Conservation (phyloP, 1,140 invertebrate species). For the Bombyx mandarina region DNA sequence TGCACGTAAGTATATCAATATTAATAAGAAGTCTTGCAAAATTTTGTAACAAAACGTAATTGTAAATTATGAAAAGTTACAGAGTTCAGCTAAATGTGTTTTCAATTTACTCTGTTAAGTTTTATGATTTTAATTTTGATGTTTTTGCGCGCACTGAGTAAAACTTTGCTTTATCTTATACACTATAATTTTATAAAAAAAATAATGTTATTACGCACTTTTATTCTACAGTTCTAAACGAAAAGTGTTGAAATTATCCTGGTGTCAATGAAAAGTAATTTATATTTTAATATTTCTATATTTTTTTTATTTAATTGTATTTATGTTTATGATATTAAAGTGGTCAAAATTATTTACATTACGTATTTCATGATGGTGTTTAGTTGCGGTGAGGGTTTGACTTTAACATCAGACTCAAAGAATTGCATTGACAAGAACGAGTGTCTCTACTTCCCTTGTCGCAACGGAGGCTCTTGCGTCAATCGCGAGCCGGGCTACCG, state of each 20-base stretch:
- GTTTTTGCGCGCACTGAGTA: constrained; percentile 49
- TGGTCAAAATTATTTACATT: constrained; percentile 13
- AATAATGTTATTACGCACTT: constrained; percentile 4
- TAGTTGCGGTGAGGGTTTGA: constrained; percentile 92
- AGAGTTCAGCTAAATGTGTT: not conserved
- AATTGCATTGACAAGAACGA: constrained; percentile 95
- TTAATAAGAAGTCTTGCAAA: not conserved
- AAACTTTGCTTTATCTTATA: constrained; percentile 13
- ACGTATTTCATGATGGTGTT: constrained; percentile 42
- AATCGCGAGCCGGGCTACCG: constrained; percentile 89
- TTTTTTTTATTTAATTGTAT: constrained; percentile 8
- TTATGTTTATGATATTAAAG: constrained; percentile 11
- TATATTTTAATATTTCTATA: constrained; percentile 13
- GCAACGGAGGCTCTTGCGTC: constrained; percentile 90
- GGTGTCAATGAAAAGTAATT: constrained; percentile 4
- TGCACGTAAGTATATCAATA: constrained; percentile 88
- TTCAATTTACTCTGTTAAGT: not conserved
- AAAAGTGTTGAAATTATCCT: too few species aligned
- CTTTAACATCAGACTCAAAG: constrained; percentile 89
- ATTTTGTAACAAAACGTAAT: not conserved
- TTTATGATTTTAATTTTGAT: constrained; percentile 11
- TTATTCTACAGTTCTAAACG: too few species aligned
- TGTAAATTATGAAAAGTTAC: not conserved
- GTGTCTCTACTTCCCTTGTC: constrained; percentile 91
- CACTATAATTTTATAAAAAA: constrained; percentile 6